Evolutionary conservation across 2,797 vertebrate species (phyloP), one percentile per base, ranked within the genome.

Genomic region (Ispidina lecontei): DNA sequence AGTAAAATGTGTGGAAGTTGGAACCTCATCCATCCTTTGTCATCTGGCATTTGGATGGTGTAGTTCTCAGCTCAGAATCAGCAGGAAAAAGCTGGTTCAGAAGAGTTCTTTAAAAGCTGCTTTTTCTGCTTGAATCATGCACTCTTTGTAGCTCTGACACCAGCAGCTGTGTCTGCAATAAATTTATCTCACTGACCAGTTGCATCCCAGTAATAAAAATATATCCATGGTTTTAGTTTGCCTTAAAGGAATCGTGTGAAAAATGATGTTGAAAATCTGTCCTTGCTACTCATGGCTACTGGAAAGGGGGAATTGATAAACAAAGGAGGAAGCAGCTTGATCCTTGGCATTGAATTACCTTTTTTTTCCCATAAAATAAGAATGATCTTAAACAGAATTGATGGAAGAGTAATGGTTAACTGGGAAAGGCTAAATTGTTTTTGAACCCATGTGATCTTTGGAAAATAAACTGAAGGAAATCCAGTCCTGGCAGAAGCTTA

Each of bases 391-490:
- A 92, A 69, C 67, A 90, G 76, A 81, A 91, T 35, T 33, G 43
- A 69, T 84, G 59, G 43, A 65, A 75, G 46, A 75, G 39, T 77
- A 92, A 78, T 44, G 25, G 93, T 83, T 91, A 88, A 93, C 25
- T 68, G 44, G 62, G 31, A 84, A 90, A 65, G 39, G 75, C 71
- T 26, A 55, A 89, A 58, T 17, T 82, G 72, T 12, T 90, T 93
- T 71, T 93, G 62, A 93, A 81, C 49, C 54, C 74, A 21, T 90
- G 74, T 89, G 84, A 91, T 89, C 91, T 93, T 91, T 81, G 77
- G 58, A 93, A 95, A 90, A 91, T 87, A 93, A 93, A 88, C 90
- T 84, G 64, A 87, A 85, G 65, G 69, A 95, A 95, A 90, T 95
- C 71, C 69, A 95, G 49, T 84, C 21, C 78, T 95, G 89, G 72